These are phyloP conservation scores for Pachycephala philippinensis DNA, from an alignment of 2,113 vertebrate species.

Conservation along the genomic window DNA sequence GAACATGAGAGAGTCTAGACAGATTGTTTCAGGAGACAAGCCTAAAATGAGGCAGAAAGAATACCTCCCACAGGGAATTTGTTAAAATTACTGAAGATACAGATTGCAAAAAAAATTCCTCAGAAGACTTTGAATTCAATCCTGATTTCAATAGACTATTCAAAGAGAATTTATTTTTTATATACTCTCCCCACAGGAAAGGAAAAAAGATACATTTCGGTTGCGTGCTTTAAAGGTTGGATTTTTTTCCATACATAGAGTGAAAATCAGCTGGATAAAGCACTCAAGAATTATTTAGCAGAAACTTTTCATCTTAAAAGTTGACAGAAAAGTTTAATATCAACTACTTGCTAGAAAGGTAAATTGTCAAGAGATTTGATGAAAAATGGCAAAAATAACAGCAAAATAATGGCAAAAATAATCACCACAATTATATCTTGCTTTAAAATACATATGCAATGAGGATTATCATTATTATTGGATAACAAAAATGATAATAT, in stretches of 20 bases:
- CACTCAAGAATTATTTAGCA: not conserved
- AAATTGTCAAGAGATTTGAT: not conserved
- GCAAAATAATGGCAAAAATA: too few species aligned
- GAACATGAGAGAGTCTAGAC: not conserved
- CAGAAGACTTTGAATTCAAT: not conserved
- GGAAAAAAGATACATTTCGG: not conserved
- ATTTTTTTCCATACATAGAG: not conserved
- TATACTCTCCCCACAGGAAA: not conserved
- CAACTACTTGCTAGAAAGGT: not conserved
- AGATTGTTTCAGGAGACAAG: not conserved
- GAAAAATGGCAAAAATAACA: not conserved
- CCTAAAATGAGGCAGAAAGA: not conserved
- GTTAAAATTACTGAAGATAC: not conserved
- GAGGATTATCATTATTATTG: not conserved
- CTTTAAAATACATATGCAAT: conserved; percentile 20
- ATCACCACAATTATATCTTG: not conserved
- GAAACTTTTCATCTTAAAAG: not conserved
- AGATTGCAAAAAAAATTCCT: not conserved
- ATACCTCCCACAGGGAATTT: not conserved
- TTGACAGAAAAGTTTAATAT: not conserved
- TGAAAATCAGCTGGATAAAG: not conserved
- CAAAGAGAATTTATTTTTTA: not conserved
- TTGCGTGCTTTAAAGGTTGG: not conserved
- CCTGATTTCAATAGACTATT: not conserved
- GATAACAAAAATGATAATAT: not conserved